Evolutionary conservation across 2,888 invertebrate species (phyloP).

Genomic region (Lithophane leautieri): DNA sequence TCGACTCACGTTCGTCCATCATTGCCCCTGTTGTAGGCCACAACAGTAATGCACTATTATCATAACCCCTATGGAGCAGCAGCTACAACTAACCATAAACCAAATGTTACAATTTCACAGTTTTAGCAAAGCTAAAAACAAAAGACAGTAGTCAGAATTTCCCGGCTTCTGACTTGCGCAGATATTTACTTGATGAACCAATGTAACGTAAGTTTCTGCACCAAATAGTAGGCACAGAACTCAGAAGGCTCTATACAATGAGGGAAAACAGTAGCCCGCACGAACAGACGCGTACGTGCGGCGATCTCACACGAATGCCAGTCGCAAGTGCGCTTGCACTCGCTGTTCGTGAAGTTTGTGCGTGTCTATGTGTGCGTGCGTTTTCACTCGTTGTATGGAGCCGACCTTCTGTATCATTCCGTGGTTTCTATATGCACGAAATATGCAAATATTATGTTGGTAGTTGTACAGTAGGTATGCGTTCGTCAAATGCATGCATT

Average conservation of each 20-base stretch:
- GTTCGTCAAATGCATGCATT: slow-evolving; percentile 29
- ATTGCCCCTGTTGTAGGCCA: no score
- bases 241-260: neutral
- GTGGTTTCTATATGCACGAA: neutral
- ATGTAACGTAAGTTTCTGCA: neutral
- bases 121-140: neutral
- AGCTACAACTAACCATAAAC: no score
- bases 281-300: neutral
- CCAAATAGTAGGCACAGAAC: neutral
- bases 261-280: neutral
- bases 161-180: neutral
- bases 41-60: no score
- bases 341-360: neutral
- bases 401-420: neutral
- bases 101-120: neutral
- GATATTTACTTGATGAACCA: neutral
- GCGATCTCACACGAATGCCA: neutral
- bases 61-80: no score
- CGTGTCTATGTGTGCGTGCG: neutral
- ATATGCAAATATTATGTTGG: slow-evolving; percentile 29
- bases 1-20: no score
- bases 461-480: neutral
- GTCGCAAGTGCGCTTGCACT: neutral
- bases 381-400: neutral
- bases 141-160: no score